Conservation (phyloP, 1,140 invertebrate species). For the Glossosoma conforme region DNA sequence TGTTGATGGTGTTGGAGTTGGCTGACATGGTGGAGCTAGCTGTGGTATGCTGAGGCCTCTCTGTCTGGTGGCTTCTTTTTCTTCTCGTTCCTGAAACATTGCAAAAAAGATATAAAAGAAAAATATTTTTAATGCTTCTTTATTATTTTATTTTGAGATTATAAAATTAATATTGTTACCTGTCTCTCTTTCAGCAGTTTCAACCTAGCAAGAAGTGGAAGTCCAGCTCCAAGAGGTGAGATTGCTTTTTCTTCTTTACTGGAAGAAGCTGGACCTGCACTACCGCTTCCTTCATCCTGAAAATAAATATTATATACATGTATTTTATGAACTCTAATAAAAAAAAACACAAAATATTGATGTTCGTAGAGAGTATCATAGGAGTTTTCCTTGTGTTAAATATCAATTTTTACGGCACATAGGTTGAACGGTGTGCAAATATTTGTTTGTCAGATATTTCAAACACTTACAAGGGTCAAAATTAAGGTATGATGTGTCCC, state of each 20-base stretch:
- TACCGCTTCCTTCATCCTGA: slow-evolving; percentile 47
- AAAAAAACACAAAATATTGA: too few species aligned
- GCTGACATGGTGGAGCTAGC: slow-evolving; percentile 41
- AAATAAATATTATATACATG: too few species aligned
- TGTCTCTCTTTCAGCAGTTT: slow-evolving; percentile 81
- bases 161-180: slow-evolving; percentile 40
- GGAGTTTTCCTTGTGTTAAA: too few species aligned
- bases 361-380: too few species aligned
- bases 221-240: slow-evolving; percentile 72
- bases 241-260: slow-evolving; percentile 52
- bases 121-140: too few species aligned
- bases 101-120: background rate
- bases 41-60: slow-evolving; percentile 41
- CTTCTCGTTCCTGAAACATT: slow-evolving; percentile 52
- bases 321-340: too few species aligned
- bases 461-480: too few species aligned
- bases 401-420: too few species aligned
- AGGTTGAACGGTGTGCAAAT: too few species aligned
- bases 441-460: too few species aligned
- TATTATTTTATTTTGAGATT: background rate
- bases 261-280: slow-evolving; percentile 48
- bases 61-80: slow-evolving; percentile 51
- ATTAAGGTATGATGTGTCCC: too few species aligned
- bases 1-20: slow-evolving; percentile 43
- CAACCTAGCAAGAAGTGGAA: slow-evolving; percentile 72